phyloP scores from a whole-genome alignment of 92 coral and sea anemone genomes.

The Phenganax marumi region DNA sequence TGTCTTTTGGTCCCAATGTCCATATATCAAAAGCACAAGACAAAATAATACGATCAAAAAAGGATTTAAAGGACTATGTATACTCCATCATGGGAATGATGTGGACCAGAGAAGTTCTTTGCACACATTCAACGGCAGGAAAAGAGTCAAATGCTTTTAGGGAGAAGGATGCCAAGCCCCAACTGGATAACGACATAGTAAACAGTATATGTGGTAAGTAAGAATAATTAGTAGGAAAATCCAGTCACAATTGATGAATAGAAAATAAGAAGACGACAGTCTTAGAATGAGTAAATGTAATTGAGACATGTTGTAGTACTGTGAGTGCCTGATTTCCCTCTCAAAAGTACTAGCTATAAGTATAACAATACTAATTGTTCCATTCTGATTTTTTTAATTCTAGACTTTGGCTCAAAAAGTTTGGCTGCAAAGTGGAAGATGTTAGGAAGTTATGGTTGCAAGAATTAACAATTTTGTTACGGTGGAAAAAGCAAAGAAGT shows the following conservation, averaged over 20 bases:
- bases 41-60: background rate
- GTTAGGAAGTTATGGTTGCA: background rate
- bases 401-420: background rate
- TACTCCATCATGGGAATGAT: conserved; percentile 4
- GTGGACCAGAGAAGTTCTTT: conserved; percentile 6
- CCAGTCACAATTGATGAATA: background rate
- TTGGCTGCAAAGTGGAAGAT: background rate
- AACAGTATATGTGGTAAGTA: background rate
- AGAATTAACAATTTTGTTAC: background rate
- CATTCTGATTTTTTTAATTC: background rate
- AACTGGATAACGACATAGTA: background rate
- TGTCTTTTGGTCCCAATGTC: background rate
- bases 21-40: background rate
- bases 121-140: background rate
- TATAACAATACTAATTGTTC: background rate
- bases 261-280: background rate
- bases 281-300: too few species aligned
- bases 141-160: background rate
- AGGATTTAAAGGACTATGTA: conserved; percentile 3
- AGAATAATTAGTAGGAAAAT: background rate
- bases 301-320: background rate
- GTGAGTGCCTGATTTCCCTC: background rate
- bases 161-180: conserved; percentile 2
- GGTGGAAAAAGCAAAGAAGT: too few species aligned
- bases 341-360: background rate